These are phyloP conservation scores for Cyclura pinguis DNA, from an alignment of 2,797 vertebrate genomes.

Conservation along the genomic window DNA sequence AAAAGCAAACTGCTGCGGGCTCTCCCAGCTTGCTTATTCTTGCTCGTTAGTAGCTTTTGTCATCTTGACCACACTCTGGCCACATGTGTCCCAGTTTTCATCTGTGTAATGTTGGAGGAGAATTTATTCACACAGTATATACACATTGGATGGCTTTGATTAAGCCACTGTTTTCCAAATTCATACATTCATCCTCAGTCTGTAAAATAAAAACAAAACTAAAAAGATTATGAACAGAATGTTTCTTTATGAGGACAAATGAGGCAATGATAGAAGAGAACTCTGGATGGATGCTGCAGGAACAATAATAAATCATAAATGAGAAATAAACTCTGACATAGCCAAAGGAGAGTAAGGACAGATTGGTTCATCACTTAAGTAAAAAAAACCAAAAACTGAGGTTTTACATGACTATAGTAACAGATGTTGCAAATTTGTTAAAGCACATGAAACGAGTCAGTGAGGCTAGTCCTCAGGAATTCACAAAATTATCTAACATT, in stretches of 20 bases:
- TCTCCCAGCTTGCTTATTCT: too few species aligned
- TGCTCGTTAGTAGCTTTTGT: too few species aligned
- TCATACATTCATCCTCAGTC: not conserved
- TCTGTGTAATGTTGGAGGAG: too few species aligned
- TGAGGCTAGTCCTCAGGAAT: not conserved
- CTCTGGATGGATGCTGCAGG: not conserved
- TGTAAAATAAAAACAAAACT: not conserved
- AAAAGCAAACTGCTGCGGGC: too few species aligned
- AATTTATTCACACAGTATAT: not conserved
- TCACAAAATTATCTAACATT: not conserved
- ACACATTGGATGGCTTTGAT: not conserved
- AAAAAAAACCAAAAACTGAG: not conserved
- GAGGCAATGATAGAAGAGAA: not conserved
- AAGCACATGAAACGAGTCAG: conserved; percentile 10
- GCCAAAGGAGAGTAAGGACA: not conserved
- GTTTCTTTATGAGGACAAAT: not conserved
- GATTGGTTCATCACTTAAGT: not conserved
- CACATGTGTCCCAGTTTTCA: not conserved
- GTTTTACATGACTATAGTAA: not conserved
- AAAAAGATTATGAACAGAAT: not conserved
- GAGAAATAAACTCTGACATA: not conserved
- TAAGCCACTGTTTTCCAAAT: not conserved
- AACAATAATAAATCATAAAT: not conserved
- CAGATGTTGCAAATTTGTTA: not conserved
- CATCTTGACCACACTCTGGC: not conserved